Evolutionary conservation across 2,113 vertebrate genomes (phyloP).

Genomic region (Tichodroma muraria): DNA sequence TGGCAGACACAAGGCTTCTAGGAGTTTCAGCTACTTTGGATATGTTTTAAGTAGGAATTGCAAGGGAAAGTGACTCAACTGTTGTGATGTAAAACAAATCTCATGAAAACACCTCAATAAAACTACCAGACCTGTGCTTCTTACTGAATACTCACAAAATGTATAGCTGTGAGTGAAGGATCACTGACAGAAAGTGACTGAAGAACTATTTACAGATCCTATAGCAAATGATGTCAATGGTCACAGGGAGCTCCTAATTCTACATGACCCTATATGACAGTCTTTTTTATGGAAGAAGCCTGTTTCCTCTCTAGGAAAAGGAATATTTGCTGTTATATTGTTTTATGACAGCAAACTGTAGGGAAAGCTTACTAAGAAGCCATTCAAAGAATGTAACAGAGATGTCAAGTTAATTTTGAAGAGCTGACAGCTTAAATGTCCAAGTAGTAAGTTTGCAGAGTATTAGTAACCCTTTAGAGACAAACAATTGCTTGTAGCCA

Average conservation of each 20-base stretch:
- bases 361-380: not conserved
- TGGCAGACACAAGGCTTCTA: not conserved
- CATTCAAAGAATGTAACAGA: not conserved
- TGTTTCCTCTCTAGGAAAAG: not conserved
- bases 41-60: not conserved
- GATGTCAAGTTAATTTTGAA: not conserved
- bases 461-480: not conserved
- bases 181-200: not conserved
- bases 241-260: not conserved
- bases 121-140: not conserved
- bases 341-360: not conserved
- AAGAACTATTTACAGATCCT: not conserved
- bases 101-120: not conserved
- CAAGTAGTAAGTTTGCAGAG: not conserved
- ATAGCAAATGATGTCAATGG: not conserved
- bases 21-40: not conserved
- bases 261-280: not conserved
- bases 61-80: not conserved
- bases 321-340: too few species aligned
- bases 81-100: not conserved
- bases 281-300: not conserved
- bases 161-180: not conserved
- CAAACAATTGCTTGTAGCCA: not conserved
- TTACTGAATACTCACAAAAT: not conserved
- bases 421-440: not conserved